Base-by-base conservation (phyloP, 2,797 vertebrate genomes). In the Mycteria americana region DNA sequence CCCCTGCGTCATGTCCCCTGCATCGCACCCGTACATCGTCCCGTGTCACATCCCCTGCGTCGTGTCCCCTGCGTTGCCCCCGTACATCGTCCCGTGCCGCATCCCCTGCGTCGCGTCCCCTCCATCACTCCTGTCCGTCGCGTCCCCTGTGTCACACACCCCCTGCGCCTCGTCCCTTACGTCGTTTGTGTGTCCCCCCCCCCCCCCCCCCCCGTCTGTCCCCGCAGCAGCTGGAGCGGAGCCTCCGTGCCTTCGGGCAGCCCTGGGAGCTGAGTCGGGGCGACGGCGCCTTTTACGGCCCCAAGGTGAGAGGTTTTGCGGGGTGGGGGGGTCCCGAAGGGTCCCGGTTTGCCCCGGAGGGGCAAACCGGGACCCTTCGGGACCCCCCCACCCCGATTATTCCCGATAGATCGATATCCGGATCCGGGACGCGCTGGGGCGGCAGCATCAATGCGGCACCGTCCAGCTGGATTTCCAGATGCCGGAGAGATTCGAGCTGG, bases 401-500 rank as follows among this genome's bases (percentile, higher is more conserved):
- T 75, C 11, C 57, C 73, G 33, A 8, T 46, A 99, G 99, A 99
- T 99, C 6, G 99, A 99, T 72, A 98, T 99, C 92, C 98, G 95
- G 95, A 99, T 99, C 93, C 97, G 92, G 48, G 99, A 99, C 1
- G 99, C 99, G 1, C 95, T 99, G 92, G 99, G 99, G 18, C 98
- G 99, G 63, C 98, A 98, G 54, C 99, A 99, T 68, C 99, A 99
- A 89, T 99, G 99, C 33, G 99, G 99, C 90, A 99, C 99, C 4
- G 98, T 99, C 93, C 99, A 99, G 97, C 98, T 99, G 82, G 99
- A 99, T 96, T 99, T 99, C 97, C 99, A 99, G 95, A 98, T 99
- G 92, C 99, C 99, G 2, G 97, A 99, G 95, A 97, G 99, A 93
- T 99, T 99, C 28, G 85, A 98, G 95, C 98, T 99, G 63, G 98